Evolutionary conservation across 2,797 vertebrate genomes (phyloP), one percentile per base, ranked within the genome.

Genomic region (Spondyliosoma cantharus): DNA sequence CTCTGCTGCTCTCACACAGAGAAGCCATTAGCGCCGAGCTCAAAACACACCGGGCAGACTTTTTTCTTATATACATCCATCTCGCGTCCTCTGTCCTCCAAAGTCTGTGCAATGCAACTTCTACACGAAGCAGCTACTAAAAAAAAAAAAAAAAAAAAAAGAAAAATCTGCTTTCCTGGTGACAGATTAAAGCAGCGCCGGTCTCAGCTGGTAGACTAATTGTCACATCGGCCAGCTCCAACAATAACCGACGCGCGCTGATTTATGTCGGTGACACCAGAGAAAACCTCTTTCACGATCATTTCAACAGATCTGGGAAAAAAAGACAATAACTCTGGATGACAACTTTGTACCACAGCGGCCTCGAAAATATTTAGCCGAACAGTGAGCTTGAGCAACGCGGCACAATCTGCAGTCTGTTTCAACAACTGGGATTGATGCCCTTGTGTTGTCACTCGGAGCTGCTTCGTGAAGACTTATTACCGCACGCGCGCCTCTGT

Each of bases 1-100:
- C 84, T 72, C 76, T 80, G 78, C 86, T 72, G 86, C 89, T 87
- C 90, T 73, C 86, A 84, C 90, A 90, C 87, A 86, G 85, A 0
- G 69, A 73, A 76, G 74, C 87, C 77, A 67, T 78, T 27, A 71
- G 67, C 56, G 37, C 16, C 24, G 45, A 71, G 53, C 76, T 80
- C 56, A 50, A 32, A 79, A 82, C 74, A 57, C 2, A 48, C 78
- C 25, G n/a, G 49, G 56, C 45, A 48, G 42, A 79, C 50, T 8
- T 7, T n/a, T n/a, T 58, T 56, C 66, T 78, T 27, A 46, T 27
- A 66, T 54, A n/a, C 46, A 48, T 60, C 45, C 8, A 19, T 54
- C 42, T 71, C 45, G 71, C 60, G 17, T 49, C 11, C 11, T 75
- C 16, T 48, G 3, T 43, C 52, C 37, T 27, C 24, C 16, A 57